These are phyloP conservation scores for Arenaria interpres DNA, from an alignment of 2,113 vertebrate genomes.

Conservation along the genomic window DNA sequence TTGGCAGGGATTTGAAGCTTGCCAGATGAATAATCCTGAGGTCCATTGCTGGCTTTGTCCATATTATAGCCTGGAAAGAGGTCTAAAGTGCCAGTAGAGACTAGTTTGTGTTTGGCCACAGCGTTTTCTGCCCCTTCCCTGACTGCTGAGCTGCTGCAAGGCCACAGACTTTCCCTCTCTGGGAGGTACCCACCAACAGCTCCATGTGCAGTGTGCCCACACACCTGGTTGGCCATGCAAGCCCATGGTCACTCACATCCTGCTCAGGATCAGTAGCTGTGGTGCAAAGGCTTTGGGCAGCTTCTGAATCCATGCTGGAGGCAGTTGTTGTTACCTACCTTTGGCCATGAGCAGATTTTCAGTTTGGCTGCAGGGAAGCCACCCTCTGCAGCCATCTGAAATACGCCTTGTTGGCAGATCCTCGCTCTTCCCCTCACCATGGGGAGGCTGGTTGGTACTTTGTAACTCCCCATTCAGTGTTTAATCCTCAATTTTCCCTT, in stretches of 20 bases:
- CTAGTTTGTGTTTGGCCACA: background rate
- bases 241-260: background rate
- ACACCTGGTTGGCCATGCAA: fast-evolving
- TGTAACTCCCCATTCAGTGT: background rate
- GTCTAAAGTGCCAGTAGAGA: background rate
- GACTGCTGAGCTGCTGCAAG: background rate
- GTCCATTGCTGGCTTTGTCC: background rate
- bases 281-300: background rate
- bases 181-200: background rate
- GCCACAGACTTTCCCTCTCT: background rate
- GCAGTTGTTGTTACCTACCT: too few relatives aligned
- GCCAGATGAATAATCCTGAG: background rate
- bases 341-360: background rate
- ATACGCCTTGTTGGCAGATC: too few relatives aligned
- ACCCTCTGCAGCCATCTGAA: background rate
- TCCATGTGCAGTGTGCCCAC: too few relatives aligned
- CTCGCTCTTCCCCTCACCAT: background rate
- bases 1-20: background rate
- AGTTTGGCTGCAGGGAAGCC: background rate
- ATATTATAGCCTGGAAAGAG: background rate
- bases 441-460: background rate
- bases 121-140: background rate
- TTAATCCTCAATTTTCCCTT: background rate
- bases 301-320: background rate
- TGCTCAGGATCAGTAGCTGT: background rate